Base-by-base conservation (phyloP, 2,888 invertebrate species). In the Mellilla xanthometata region DNA sequence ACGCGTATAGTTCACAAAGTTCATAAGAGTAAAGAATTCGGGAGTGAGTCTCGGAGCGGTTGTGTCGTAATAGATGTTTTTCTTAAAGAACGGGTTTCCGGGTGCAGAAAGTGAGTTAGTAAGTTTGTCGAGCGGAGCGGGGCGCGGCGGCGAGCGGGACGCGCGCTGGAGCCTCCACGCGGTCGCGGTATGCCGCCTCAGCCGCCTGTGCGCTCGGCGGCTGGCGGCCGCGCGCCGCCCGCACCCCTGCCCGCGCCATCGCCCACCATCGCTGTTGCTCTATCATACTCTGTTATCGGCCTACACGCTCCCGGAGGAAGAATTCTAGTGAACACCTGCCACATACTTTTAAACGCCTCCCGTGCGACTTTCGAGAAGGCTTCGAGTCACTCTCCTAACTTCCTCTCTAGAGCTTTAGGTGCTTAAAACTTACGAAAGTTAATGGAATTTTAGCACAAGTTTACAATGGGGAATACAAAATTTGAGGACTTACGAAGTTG, bases 61-160 rank as follows among this genome's bases (percentile, higher is more conserved):
- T 57, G 49, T 61, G 58, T 62, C 57, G 66, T 66, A 64, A 68
- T 68, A 69, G 60, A 64, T 54, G 62, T 59, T 64, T 72, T 75
- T 77, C 68, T 55, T 68, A 57, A 48, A 49, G 60, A 83, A 81
- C 81, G 67, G 79, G 84, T 83, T 83, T 79, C 62, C 62, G 70
- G 52, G 67, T 64, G 63, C 71, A 72, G 69, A 78, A 81, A 78
- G 76, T 72, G 75, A 81, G 76, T 81, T 81, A 75, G 64, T 68
- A 83, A 85, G 80, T 83, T 83, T 76, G 65, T 70, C 68, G 62
- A 64, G 68, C 54, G 57, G 59, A 60, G 15, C 63, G 62, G 64
- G 62, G 65, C 65, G 68, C n/a, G 54, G 57, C 59, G 60, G 64
- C 64, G 63, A 63, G 65, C 65, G 68, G 74, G 70, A 63, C 75